Base-by-base conservation (phyloP, 2,888 invertebrate genomes). In the Coenonympha arcania region DNA sequence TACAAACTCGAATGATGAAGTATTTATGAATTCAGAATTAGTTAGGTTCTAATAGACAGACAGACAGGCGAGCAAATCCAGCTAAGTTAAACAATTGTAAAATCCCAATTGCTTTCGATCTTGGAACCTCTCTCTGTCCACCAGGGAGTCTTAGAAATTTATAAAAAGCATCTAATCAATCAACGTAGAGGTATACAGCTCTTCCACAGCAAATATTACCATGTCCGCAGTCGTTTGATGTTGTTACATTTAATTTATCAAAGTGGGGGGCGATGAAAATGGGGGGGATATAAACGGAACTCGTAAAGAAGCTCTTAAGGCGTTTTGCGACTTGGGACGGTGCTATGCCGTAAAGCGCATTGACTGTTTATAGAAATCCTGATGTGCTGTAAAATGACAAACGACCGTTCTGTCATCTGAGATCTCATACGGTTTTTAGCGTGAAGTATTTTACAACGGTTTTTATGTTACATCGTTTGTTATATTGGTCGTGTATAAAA, bases 231-330 rank as follows among this genome's bases (percentile, higher is more conserved):
- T 72, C 68, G 65, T 74, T 77, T 69, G 68, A 60, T 62, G 61
- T 62, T 59, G 66, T 64, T 65, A 50, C 63, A 58, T 68, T 69
- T 70, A 76, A 76, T 76, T 76, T 75, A 75, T 73, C 65, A 62
- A 55, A 54, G 39, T 39, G 39, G 13, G 39, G 8, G 24, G 24
- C 6, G 24, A 15, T 2, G 30, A 3, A 13, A 13, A 13, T 11
- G 28, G 22, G 11, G 13, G 15, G 15, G 57, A 58, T 51, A 61
- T 42, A 50, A 52, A 48, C 53, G 52, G 20, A 41, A 30, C 43
- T 58, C 59, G 56, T 59, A 55, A 59, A 60, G 50, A 50, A 45
- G 54, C 54, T 56, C 54, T 57, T 50, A 46, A 57, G 48, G 44
- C 55, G 53, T 48, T 54, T 57, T 55, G 48, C 45, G 57, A 40